A percentile compares a stretch with the other conserved stretches of the same genome.
phyloP scores from a whole-genome alignment of 2,888 invertebrate genomes.

The Liposcelis brunnea region DNA sequence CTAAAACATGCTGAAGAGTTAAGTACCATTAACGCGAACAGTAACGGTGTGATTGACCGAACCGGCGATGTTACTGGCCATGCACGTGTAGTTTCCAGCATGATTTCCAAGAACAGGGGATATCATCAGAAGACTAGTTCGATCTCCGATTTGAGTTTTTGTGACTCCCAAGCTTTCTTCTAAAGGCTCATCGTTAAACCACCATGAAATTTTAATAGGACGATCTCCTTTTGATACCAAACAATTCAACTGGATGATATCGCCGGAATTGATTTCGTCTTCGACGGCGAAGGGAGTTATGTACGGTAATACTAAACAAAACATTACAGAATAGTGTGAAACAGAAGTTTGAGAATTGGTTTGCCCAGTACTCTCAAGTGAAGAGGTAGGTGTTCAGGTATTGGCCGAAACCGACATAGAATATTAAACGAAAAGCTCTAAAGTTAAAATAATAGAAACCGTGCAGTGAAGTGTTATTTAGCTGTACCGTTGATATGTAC shows the following conservation, averaged over 20 bases:
- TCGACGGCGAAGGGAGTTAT: constrained; percentile 26
- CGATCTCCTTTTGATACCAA: constrained; percentile 24
- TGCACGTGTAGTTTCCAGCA: constrained; percentile 29
- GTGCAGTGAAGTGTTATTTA: too few species aligned
- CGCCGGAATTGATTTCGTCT: constrained; percentile 23
- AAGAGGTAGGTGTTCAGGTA: too few species aligned
- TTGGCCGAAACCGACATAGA: too few species aligned
- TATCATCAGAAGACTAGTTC: constrained; percentile 23
- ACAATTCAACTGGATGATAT: constrained; percentile 22
- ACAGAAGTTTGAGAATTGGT: too few species aligned
- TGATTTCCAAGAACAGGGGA: constrained; percentile 23
- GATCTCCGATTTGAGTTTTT: constrained; percentile 20
- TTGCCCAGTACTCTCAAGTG: too few species aligned
- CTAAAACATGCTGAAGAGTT: not conserved
- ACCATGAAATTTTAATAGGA: constrained; percentile 31
- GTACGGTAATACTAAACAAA: constrained; percentile 23
- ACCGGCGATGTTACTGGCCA: constrained; percentile 26
- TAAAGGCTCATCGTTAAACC: constrained; percentile 23
- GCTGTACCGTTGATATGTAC: constrained; percentile 58
- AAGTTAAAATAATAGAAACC: too few species aligned
- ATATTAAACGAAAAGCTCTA: too few species aligned
- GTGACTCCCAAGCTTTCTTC: constrained; percentile 30
- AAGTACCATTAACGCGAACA: constrained; percentile 26
- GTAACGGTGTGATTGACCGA: constrained; percentile 23
- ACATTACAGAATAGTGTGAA: not conserved